Evolutionary conservation across 2,113 vertebrate genomes (phyloP).

Genomic region (Cervus canadensis): DNA sequence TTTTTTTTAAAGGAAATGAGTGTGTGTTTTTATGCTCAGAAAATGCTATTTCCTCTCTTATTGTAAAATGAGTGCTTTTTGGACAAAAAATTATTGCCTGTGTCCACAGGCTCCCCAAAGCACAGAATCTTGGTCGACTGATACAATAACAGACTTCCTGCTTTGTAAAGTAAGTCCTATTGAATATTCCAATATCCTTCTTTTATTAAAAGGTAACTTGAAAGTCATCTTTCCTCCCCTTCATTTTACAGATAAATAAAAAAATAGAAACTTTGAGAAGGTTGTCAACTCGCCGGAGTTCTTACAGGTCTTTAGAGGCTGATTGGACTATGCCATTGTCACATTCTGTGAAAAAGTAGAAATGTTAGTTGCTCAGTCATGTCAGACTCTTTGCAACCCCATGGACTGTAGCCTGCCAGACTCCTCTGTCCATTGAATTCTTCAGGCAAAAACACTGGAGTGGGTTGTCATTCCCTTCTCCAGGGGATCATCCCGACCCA

Average conservation of each 20-base stretch:
- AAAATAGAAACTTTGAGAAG: background rate
- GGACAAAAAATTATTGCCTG: background rate
- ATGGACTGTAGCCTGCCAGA: background rate
- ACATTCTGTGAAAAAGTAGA: background rate
- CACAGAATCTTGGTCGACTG: background rate
- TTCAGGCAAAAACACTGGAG: background rate
- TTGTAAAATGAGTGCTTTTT: background rate
- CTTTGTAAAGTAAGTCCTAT: background rate
- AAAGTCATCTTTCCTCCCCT: background rate
- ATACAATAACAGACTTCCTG: background rate
- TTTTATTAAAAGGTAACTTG: background rate
- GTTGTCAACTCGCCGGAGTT: background rate
- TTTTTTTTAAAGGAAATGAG: background rate
- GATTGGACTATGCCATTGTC: background rate
- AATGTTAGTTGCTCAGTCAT: background rate
- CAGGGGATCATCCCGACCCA: background rate
- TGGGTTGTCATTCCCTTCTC: background rate
- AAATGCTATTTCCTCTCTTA: background rate
- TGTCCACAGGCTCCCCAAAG: background rate
- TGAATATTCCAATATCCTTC: background rate
- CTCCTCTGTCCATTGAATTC: background rate
- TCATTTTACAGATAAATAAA: background rate
- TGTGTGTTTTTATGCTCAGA: background rate
- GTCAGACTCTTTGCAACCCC: background rate
- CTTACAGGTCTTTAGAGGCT: background rate